These are phyloP conservation scores for Clepsis dumicolana DNA, from an alignment of 2,888 invertebrate genomes.

Conservation along the genomic window DNA sequence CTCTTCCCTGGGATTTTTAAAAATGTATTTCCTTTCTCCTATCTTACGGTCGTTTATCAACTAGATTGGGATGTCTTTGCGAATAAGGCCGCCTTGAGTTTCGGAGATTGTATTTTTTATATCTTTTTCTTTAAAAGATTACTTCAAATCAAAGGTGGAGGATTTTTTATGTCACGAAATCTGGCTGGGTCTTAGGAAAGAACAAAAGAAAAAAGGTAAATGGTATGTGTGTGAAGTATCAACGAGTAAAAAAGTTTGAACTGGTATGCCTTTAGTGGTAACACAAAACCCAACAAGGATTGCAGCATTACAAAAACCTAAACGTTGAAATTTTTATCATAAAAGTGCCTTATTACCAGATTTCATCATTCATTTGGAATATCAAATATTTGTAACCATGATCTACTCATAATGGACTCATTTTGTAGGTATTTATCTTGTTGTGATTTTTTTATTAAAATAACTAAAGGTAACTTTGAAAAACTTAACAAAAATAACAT, in stretches of 20 bases:
- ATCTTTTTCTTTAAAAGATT: conserved; percentile 26
- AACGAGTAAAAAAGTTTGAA: neutral
- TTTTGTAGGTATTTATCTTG: no score
- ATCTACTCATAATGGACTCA: no score
- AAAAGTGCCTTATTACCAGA: no score
- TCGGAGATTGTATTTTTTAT: conserved; percentile 42
- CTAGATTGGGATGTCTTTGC: conserved; percentile 63
- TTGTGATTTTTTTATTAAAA: no score
- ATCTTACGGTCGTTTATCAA: conserved; percentile 70
- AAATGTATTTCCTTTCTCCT: conserved; percentile 66
- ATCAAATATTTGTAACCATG: no score
- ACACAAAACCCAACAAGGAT: no score
- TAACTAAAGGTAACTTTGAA: no score
- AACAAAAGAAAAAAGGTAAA: neutral
- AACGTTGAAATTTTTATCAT: no score
- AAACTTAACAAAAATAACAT: no score
- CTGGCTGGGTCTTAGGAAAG: neutral
- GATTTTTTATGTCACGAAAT: conserved; percentile 2
- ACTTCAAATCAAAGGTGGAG: conserved; percentile 35
- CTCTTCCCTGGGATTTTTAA: conserved; percentile 58
- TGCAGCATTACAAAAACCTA: no score
- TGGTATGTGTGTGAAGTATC: neutral
- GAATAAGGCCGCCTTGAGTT: conserved; percentile 56
- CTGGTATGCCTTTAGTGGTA: no score
- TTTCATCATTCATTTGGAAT: no score